phyloP scores from a whole-genome alignment of 2,797 vertebrate genomes.

The Thripadectes ignobilis region DNA sequence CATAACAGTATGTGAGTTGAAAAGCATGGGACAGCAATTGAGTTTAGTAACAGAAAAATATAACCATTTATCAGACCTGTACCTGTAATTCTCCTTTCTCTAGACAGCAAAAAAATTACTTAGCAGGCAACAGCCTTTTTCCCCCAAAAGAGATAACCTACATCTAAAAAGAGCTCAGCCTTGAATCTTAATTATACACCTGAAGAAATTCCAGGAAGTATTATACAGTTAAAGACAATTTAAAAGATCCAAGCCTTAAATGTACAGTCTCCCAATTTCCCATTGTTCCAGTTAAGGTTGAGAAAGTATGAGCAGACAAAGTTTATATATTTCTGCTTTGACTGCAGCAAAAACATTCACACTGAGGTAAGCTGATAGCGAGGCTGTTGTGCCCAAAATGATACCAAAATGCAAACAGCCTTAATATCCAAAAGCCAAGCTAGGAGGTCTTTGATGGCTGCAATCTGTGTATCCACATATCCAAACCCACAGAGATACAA shows the following conservation, averaged over 20 bases:
- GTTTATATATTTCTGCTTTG: not conserved
- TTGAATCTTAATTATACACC: not conserved
- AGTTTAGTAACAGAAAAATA: not conserved
- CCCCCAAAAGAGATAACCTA: not conserved
- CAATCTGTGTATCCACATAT: rapidly evolving
- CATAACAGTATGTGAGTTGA: rapidly evolving
- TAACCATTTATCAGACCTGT: not conserved
- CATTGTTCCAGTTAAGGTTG: not conserved
- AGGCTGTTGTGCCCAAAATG: not conserved
- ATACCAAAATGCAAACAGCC: not conserved
- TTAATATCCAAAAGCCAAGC: too few species aligned
- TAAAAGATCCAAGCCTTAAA: not conserved
- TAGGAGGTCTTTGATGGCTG: not conserved
- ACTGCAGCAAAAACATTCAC: not conserved
- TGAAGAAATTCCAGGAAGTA: not conserved
- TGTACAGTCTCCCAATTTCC: not conserved
- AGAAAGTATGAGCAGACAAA: not conserved
- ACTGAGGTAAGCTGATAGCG: rapidly evolving
- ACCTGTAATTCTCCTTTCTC: not conserved
- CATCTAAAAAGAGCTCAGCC: not conserved
- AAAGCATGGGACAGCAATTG: rapidly evolving
- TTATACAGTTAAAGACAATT: not conserved
- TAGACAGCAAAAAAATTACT: not conserved
- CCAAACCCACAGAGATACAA: not conserved
- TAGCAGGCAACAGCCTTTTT: not conserved